Evolutionary conservation across 1,140 invertebrate species (phyloP).

Genomic region (Drosophila serrata): DNA sequence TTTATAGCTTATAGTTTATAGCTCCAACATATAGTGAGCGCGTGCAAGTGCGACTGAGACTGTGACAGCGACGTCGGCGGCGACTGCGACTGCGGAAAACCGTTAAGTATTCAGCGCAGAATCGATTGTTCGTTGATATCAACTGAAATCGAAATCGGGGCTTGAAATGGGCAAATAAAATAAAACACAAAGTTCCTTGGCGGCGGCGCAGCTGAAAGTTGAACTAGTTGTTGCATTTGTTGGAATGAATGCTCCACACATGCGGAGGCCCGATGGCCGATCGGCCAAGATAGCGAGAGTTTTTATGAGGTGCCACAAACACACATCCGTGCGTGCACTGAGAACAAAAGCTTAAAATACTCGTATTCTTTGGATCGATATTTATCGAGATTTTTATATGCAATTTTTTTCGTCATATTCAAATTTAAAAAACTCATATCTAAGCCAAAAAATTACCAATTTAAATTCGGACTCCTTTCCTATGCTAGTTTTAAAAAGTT

Average conservation of each 20-base stretch:
- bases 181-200: constrained; percentile 53
- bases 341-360: neutral
- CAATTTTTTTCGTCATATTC: too few relatives aligned
- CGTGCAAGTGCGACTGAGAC: constrained; percentile 17
- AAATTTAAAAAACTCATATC: too few relatives aligned
- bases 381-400: too few relatives aligned
- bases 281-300: constrained; percentile 53
- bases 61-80: neutral
- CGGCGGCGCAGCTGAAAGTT: constrained; percentile 24
- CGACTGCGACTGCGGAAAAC: constrained; percentile 27
- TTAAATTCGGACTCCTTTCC: too few relatives aligned
- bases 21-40: constrained; percentile 27
- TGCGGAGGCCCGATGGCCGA: constrained; percentile 42
- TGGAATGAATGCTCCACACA: constrained; percentile 46
- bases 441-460: too few relatives aligned
- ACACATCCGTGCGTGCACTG: constrained; percentile 7
- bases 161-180: constrained; percentile 50
- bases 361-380: too few relatives aligned
- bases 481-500: too few relatives aligned
- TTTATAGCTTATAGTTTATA: constrained; percentile 25
- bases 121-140: constrained; percentile 53
- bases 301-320: constrained; percentile 52
- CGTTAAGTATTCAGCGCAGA: constrained; percentile 53
- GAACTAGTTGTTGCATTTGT: constrained; percentile 24
- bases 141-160: constrained; percentile 54